phyloP scores from a whole-genome alignment of 2,888 invertebrate species.

The Calameuta idolon region DNA sequence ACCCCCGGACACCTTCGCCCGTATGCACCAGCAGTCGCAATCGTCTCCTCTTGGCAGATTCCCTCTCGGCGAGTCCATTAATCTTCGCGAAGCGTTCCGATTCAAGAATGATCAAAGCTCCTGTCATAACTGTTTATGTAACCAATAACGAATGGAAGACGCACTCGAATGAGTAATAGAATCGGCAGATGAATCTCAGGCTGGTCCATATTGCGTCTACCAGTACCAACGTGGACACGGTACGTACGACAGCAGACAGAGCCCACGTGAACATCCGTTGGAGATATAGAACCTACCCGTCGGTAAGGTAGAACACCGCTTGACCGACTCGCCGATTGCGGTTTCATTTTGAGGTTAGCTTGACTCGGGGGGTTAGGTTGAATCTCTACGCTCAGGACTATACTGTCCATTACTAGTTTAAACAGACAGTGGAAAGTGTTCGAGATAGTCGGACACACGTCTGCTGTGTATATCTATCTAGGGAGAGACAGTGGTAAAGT shows the following conservation, averaged over 20 bases:
- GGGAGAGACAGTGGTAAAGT: neutral
- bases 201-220: neutral
- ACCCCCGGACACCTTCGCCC: neutral
- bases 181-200: neutral
- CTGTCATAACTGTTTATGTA: neutral
- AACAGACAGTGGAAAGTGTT: neutral
- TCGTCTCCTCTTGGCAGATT: neutral
- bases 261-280: neutral
- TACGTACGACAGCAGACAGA: neutral
- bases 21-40: neutral
- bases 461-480: neutral
- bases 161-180: neutral
- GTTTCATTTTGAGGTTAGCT: neutral
- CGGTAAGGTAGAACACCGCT: neutral
- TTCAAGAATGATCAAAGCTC: neutral
- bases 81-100: neutral
- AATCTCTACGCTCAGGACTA: neutral
- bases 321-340: neutral
- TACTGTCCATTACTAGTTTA: neutral
- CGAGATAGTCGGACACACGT: neutral
- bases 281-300: neutral
- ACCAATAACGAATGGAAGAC: neutral
- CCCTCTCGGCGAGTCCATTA: neutral
- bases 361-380: neutral
- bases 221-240: neutral